A percentile compares a stretch with the other conserved stretches of the same genome.
Evolutionary conservation across 2,797 vertebrate species (phyloP).

Genomic region (Nyctibius grandis): DNA sequence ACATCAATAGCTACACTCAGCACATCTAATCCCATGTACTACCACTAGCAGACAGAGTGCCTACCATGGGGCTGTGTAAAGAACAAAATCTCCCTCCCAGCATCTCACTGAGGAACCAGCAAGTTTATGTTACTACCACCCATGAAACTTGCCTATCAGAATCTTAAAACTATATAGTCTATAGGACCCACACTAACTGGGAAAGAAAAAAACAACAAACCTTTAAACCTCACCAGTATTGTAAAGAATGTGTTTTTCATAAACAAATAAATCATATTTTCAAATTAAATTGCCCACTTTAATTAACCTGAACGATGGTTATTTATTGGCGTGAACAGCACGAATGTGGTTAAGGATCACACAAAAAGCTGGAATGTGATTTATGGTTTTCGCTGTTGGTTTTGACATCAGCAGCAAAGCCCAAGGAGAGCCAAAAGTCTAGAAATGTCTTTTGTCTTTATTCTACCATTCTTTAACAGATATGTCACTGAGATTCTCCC

Average conservation of each 20-base stretch:
- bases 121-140: not conserved
- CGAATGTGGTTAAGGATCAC: not conserved
- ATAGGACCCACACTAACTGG: not conserved
- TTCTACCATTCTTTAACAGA: constrained; percentile 2
- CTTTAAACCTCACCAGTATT: not conserved
- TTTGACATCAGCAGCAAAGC: not conserved
- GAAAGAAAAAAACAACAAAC: not conserved
- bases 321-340: constrained; percentile 1
- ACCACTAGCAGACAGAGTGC: not conserved
- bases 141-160: not conserved
- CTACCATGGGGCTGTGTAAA: not conserved
- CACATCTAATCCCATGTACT: not conserved
- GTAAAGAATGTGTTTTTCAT: not conserved
- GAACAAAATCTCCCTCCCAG: not conserved
- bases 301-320: not conserved
- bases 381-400: not conserved
- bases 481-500: not conserved
- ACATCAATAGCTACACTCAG: not conserved
- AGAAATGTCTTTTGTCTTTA: not conserved
- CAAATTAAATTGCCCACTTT: not conserved
- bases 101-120: not conserved
- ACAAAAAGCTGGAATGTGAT: not conserved
- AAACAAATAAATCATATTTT: not conserved
- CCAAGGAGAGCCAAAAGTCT: not conserved
- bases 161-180: not conserved